These are phyloP conservation scores for Orchesella flavescens DNA, from an alignment of 2,888 invertebrate species.

Conservation along the genomic window DNA sequence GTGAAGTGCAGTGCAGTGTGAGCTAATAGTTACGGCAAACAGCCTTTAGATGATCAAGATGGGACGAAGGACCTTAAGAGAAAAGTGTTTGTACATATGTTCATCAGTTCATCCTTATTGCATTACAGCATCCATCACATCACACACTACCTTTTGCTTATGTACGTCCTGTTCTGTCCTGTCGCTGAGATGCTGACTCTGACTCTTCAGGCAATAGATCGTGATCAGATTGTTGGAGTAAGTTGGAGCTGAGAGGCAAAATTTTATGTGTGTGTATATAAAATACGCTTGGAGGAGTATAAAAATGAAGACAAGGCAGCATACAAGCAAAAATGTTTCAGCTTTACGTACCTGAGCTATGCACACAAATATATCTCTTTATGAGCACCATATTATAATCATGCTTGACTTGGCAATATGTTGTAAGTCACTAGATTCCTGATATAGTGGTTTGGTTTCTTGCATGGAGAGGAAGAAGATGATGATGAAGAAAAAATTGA, in stretches of 20 bases:
- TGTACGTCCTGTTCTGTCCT: neutral
- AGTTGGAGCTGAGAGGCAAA: neutral
- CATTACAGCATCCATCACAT: neutral
- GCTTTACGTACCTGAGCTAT: neutral
- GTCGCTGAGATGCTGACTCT: slow-evolving; percentile 34
- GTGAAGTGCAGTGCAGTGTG: too few relatives aligned
- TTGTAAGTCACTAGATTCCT: neutral
- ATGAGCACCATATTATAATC: neutral
- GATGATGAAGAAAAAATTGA: slow-evolving; percentile 52
- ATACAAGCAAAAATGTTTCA: slow-evolving; percentile 25
- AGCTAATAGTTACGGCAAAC: too few relatives aligned
- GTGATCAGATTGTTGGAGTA: slow-evolving; percentile 48
- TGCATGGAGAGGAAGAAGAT: neutral
- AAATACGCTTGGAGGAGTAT: slow-evolving; percentile 10
- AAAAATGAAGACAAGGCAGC: slow-evolving; percentile 29
- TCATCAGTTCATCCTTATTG: neutral
- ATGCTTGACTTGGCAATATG: neutral
- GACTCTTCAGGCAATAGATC: slow-evolving; percentile 44
- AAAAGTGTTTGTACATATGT: neutral
- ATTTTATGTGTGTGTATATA: neutral
- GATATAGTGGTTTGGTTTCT: neutral
- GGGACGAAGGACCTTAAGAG: neutral
- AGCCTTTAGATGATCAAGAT: too few relatives aligned
- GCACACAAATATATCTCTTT: neutral
- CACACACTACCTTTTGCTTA: neutral